Conservation (phyloP, 2,113 vertebrate species). For the Malurus elegans region DNA sequence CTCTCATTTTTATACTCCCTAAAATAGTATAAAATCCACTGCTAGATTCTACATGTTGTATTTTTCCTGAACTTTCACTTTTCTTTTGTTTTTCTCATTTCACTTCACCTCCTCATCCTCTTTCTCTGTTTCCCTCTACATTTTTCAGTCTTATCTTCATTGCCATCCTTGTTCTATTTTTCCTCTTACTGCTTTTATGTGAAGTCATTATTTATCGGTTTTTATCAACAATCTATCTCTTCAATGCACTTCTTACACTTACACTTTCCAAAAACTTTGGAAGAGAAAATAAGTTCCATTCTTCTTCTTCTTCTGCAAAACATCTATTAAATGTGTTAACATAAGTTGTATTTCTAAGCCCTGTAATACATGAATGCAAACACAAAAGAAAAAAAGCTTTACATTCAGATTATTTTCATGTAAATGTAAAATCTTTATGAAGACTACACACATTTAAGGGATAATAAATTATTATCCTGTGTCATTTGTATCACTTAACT, state of each 20-base stretch:
- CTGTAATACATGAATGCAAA: not conserved
- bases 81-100: not conserved
- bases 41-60: not conserved
- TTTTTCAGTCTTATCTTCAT: not conserved
- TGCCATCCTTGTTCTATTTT: not conserved
- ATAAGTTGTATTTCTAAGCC: not conserved
- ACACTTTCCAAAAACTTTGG: not conserved
- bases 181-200: not conserved
- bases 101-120: not conserved
- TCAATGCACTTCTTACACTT: not conserved
- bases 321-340: not conserved
- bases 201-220: not conserved
- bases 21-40: not conserved
- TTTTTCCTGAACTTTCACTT: not conserved
- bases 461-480: not conserved
- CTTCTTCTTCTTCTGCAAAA: not conserved
- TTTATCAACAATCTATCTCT: not conserved
- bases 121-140: not conserved
- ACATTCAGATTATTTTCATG: not conserved
- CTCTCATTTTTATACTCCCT: not conserved
- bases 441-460: not conserved
- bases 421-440: not conserved
- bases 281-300: not conserved
- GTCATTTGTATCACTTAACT: not conserved
- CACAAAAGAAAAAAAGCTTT: not conserved